Percentiles rank a stretch among this genome's conserved stretches.
Conservation (phyloP, 2,888 invertebrate species). For the Hydraecia micacea region DNA sequence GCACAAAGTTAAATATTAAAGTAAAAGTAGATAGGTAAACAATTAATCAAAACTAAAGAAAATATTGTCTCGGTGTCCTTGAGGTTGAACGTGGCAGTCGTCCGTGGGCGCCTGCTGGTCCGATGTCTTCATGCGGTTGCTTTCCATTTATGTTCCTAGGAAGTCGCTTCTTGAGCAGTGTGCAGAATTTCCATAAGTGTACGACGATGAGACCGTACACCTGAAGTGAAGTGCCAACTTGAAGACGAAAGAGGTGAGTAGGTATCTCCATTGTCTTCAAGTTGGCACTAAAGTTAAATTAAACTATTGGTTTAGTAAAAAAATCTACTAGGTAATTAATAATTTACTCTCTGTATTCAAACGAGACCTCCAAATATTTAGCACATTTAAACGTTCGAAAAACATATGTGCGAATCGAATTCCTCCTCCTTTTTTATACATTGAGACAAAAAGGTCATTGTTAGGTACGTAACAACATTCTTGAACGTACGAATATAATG, state of each 20-base stretch:
- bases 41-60: too few relatives aligned
- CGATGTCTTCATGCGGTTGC: not conserved
- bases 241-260: not conserved
- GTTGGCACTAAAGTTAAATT: not conserved
- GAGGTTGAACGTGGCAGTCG: too few relatives aligned
- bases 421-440: conserved; percentile 54
- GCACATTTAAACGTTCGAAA: conserved; percentile 28
- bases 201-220: not conserved
- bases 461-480: conserved; percentile 59
- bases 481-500: conserved; percentile 65
- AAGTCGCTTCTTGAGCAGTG: not conserved
- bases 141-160: not conserved
- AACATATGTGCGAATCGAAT: conserved; percentile 32
- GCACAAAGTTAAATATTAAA: too few relatives aligned
- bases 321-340: conserved; percentile 2
- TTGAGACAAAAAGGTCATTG: conserved; percentile 63
- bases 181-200: not conserved
- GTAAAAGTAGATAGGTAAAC: too few relatives aligned
- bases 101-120: not conserved
- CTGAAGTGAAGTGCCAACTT: not conserved
- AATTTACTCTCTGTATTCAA: not conserved
- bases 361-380: conserved; percentile 32
- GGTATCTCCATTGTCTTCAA: not conserved
- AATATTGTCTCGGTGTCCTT: too few relatives aligned
- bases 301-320: not conserved